A percentile compares a stretch with the other conserved stretches of the same genome.
Conservation (phyloP, 2,797 vertebrate genomes). For the Gallirallus australis region DNA sequence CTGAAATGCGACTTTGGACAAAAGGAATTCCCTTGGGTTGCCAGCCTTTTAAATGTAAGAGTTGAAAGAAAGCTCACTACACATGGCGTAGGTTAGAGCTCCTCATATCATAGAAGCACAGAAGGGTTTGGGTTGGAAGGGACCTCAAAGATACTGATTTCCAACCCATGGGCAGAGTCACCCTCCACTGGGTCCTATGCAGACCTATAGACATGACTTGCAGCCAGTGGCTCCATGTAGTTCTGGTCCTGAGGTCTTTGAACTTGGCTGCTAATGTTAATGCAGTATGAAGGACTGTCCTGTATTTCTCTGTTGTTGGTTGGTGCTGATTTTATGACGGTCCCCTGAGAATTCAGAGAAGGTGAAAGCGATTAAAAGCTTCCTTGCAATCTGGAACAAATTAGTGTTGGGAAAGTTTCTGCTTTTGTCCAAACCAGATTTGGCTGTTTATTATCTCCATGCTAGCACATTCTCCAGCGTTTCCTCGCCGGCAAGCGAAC, state of each 20-base stretch:
- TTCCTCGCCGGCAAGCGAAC: background rate
- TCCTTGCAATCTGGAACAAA: background rate
- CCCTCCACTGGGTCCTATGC: background rate
- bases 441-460: background rate
- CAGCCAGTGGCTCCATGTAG: fast-evolving
- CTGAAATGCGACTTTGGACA: background rate
- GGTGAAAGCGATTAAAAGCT: background rate
- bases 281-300: background rate
- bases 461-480: background rate
- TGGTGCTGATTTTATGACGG: background rate
- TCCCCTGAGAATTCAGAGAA: background rate
- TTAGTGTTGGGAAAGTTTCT: background rate
- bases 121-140: too few relatives aligned
- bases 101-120: too few relatives aligned
- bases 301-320: background rate
- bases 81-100: background rate
- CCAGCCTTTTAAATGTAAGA: background rate
- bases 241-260: background rate
- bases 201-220: background rate
- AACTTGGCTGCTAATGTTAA: background rate
- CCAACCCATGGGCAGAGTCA: too few relatives aligned
- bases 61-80: background rate
- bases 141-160: too few relatives aligned
- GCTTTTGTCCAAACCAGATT: background rate
- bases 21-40: background rate